Conservation (phyloP, 2,113 vertebrate species). For the Oryzias woworae region DNA sequence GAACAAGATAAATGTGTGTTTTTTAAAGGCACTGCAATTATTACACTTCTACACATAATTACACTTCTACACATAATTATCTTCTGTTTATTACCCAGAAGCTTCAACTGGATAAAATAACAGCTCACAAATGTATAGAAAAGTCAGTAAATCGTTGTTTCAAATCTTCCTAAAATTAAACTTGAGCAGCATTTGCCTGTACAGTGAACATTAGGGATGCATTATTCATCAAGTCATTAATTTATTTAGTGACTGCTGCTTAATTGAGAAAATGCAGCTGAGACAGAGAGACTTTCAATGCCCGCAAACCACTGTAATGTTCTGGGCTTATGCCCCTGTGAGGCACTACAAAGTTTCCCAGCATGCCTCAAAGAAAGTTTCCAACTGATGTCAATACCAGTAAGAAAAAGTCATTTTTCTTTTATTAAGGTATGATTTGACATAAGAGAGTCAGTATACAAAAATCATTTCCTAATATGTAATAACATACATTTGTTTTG, state of each 20-base stretch:
- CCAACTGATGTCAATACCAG: too few relatives aligned
- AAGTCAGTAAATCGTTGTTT: conserved; percentile 37
- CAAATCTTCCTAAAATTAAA: conserved; percentile 11
- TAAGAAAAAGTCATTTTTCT: too few relatives aligned
- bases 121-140: conserved; percentile 25
- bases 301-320: conserved; percentile 7
- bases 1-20: too few relatives aligned
- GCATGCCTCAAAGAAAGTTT: neutral
- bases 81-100: too few relatives aligned
- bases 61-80: too few relatives aligned
- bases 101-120: conserved; percentile 16
- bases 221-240: conserved; percentile 54
- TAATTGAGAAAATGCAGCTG: conserved; percentile 10
- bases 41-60: too few relatives aligned
- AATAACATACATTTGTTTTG: too few relatives aligned
- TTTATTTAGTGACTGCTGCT: conserved; percentile 39
- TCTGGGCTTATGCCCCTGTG: neutral
- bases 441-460: too few relatives aligned
- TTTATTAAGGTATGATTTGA: too few relatives aligned
- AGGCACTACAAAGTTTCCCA: conserved; percentile 1
- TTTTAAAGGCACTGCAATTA: too few relatives aligned
- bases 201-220: conserved; percentile 47
- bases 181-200: conserved; percentile 19
- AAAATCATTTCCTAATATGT: too few relatives aligned
- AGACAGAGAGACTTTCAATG: conserved; percentile 9